A percentile compares a stretch with the other conserved stretches of the same genome.
Conservation (phyloP, 2,797 vertebrate genomes). For the Chelmon rostratus region DNA sequence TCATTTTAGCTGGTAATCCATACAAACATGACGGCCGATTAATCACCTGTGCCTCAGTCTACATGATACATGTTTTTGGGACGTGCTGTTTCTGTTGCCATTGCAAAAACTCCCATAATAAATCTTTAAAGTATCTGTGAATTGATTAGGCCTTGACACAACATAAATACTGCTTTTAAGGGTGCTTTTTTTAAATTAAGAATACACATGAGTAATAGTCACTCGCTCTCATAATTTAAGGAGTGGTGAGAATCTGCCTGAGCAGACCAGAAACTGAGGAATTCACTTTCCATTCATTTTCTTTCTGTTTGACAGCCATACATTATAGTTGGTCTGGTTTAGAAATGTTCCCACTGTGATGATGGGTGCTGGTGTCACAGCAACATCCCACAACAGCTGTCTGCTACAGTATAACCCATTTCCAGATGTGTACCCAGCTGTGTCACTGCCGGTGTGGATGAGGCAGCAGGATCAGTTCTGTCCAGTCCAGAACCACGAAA, state of each 20-base stretch:
- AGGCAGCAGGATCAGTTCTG: not conserved
- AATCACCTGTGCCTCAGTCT: slow-evolving; percentile 17
- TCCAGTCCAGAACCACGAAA: not conserved
- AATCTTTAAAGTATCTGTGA: slow-evolving; percentile 27
- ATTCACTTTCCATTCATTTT: slow-evolving; percentile 35
- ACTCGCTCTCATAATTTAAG: slow-evolving; percentile 8
- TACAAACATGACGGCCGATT: slow-evolving; percentile 16
- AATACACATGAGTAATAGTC: slow-evolving; percentile 11
- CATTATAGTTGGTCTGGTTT: slow-evolving; percentile 38
- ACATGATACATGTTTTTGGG: slow-evolving; percentile 30
- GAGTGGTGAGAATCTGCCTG: not conserved
- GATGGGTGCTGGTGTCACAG: slow-evolving; percentile 47
- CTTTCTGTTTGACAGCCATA: slow-evolving; percentile 38
- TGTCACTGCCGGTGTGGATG: slow-evolving; percentile 18
- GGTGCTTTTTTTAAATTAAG: slow-evolving; percentile 4
- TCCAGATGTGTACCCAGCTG: slow-evolving; percentile 67
- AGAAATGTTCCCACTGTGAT: slow-evolving; percentile 58
- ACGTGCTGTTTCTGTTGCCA: slow-evolving; percentile 29
- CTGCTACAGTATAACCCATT: slow-evolving; percentile 33
- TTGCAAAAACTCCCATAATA: slow-evolving; percentile 26
- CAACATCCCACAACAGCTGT: slow-evolving; percentile 61
- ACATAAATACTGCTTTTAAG: slow-evolving; percentile 28
- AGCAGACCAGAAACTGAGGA: slow-evolving; percentile 5
- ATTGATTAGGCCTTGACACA: slow-evolving; percentile 11
- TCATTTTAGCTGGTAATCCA: slow-evolving; percentile 22